These are phyloP conservation scores for Petrolisthes manimaculis DNA, from an alignment of 2,888 invertebrate genomes.

Conservation along the genomic window DNA sequence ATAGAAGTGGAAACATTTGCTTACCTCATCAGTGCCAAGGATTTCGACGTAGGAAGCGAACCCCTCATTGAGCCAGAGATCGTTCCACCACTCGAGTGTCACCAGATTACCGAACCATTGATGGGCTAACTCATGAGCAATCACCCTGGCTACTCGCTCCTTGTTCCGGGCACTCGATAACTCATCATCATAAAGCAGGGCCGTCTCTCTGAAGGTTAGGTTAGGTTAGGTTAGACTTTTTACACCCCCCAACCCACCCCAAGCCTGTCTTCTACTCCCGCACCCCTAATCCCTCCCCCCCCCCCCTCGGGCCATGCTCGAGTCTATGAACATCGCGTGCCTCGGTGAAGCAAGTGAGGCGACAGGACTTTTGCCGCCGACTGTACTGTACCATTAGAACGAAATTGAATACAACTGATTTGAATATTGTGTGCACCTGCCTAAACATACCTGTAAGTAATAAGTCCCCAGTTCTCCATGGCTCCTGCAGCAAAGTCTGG, in stretches of 20 bases:
- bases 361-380: too few relatives aligned
- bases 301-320: too few relatives aligned
- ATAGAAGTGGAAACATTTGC: too few relatives aligned
- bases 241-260: too few relatives aligned
- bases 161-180: slow-evolving; percentile 68
- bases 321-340: too few relatives aligned
- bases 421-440: too few relatives aligned
- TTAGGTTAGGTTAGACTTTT: too few relatives aligned
- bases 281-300: too few relatives aligned
- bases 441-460: neutral
- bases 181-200: slow-evolving; percentile 69
- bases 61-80: slow-evolving; percentile 73
- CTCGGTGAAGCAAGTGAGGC: too few relatives aligned
- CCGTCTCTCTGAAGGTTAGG: slow-evolving; percentile 70
- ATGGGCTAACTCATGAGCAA: slow-evolving; percentile 81
- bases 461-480: slow-evolving; percentile 10
- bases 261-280: too few relatives aligned
- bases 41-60: slow-evolving; percentile 74
- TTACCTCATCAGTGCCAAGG: slow-evolving; percentile 31
- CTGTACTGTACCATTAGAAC: too few relatives aligned
- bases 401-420: too few relatives aligned
- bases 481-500: slow-evolving; percentile 70
- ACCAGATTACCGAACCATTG: slow-evolving; percentile 78
- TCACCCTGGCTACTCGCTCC: slow-evolving; percentile 69
- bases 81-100: slow-evolving; percentile 70